Evolutionary conservation across 2,113 vertebrate genomes (phyloP).

Genomic region (Ailurus styani): DNA sequence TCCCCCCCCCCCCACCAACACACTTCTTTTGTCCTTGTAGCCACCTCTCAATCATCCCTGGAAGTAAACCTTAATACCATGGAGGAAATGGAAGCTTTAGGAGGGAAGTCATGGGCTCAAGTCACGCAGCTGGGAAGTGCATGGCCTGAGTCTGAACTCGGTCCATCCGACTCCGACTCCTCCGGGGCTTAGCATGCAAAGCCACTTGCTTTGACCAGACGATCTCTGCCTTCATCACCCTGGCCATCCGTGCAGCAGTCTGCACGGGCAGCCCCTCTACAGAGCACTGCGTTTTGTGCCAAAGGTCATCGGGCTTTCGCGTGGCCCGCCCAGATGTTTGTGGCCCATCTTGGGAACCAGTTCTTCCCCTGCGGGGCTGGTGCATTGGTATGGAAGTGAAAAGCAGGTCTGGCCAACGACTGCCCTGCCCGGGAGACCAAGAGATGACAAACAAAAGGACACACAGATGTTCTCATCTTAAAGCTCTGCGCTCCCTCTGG

Average conservation of each 20-base stretch:
- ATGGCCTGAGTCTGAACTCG: background rate
- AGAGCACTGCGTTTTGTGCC: background rate
- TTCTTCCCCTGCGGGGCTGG: background rate
- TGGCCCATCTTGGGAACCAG: background rate
- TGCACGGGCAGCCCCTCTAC: background rate
- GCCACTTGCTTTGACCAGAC: background rate
- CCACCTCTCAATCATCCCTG: background rate
- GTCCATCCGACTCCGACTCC: background rate
- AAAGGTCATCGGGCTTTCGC: background rate
- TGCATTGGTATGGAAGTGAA: background rate
- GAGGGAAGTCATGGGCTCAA: background rate
- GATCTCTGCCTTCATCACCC: background rate
- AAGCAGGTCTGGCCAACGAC: background rate
- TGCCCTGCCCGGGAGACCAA: constrained; percentile 5
- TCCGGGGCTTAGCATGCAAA: background rate
- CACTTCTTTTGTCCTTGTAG: background rate
- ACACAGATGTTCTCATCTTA: background rate
- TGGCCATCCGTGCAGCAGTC: background rate
- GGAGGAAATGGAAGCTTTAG: background rate
- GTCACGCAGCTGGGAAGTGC: background rate
- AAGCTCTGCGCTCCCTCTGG: background rate
- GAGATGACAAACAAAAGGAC: background rate
- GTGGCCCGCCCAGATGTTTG: constrained; percentile 3
- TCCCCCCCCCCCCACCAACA: accelerated
- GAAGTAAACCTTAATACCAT: background rate